Base-by-base conservation (phyloP, 2,888 invertebrate species). In the Meta bourneti region DNA sequence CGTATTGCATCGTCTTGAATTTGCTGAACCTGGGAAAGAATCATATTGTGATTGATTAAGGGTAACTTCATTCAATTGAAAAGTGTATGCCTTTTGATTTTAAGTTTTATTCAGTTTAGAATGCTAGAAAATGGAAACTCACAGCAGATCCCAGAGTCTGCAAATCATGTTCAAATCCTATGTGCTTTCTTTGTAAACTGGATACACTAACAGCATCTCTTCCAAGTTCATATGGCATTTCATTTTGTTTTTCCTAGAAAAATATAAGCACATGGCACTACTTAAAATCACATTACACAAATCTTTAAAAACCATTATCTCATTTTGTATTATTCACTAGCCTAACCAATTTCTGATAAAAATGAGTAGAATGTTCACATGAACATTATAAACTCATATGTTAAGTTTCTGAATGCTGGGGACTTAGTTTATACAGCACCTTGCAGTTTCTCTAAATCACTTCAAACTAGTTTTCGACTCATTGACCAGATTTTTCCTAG, bases 151-250 rank as follows among this genome's bases (percentile, higher is more conserved):
- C 98, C 91, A 99, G 96, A 16, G 99, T 99, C 94, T 97, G 97
- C 94, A 99, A 96, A 95, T 99, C 99, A 96, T 98, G 98, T 95
- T 98, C 97, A 96, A 99, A 99, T 95, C 98, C 99, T 94, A 97
- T 97, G 95, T 99, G 99, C 95, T 99, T 99, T 93, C 99, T 96
- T 95, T 98, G 98, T 91, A 99, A 96, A 13, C 98, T 97, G 54
- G 98, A 98, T 0, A 99, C 99, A 72, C 98, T 98, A 93, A 98
- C 98, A 82, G 99, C 99, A 95, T 99, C 99, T 80, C 99, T 96
- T 11, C 99, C 99, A 92, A 99, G 96, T 95, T 99, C 99, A 95
- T 99, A 99, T 89, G 99, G 98, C 95, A 99, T 98, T 83, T 96
- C 96, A 94, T 98, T 97, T 95, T 99, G 98, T 95, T 99, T 99